Evolutionary conservation across 1,140 invertebrate species (phyloP), one percentile per base, ranked within the genome.

Genomic region (Hesperophylax magnus): DNA sequence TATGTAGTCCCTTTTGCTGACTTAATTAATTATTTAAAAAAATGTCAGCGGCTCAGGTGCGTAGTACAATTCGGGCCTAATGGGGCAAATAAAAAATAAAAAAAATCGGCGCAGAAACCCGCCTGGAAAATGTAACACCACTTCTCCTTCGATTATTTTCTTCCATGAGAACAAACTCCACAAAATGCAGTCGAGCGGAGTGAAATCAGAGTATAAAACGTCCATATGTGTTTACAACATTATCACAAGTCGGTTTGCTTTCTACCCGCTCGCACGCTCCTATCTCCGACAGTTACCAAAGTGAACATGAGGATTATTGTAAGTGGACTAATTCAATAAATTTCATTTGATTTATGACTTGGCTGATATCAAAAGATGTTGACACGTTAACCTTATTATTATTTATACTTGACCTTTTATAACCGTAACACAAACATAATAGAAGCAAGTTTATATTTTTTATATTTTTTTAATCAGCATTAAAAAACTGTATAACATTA

Each of bases 191-290:
- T 61, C 79, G 67, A 81, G 82, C 82, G 82, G 24, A 79, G 82
- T 81, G 82, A 81, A 81, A 81, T 79, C 80, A 22, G 82, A 79
- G 76, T 84, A 84, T 84, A 84, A 79, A 84, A 77, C 63, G 54
- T 54, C 69, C 71, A 69, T 63, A 65, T 52, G 74, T 39, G 54
- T 78, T 47, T 39, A 52, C 67, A 79, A 72, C 63, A 31, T 60
- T 81, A 84, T 67, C 82, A 84, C 69, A 79, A 79, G 34, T 63
- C 56, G 61, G 52, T 77, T 77, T 22, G 72, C 80, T 79, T 65
- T 81, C 80, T 24, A 52, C 39, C 78, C 34, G 78, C 63, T 61
- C 77, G 78, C 79, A 84, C 72, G 67, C 54, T n/a, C 56, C 24
- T 22, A 69, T 20, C 71, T 47, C 18, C 22, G 27, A 63, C 24